Evolutionary conservation across 2,888 invertebrate genomes (phyloP).

Genomic region (Amphipoea oculea): DNA sequence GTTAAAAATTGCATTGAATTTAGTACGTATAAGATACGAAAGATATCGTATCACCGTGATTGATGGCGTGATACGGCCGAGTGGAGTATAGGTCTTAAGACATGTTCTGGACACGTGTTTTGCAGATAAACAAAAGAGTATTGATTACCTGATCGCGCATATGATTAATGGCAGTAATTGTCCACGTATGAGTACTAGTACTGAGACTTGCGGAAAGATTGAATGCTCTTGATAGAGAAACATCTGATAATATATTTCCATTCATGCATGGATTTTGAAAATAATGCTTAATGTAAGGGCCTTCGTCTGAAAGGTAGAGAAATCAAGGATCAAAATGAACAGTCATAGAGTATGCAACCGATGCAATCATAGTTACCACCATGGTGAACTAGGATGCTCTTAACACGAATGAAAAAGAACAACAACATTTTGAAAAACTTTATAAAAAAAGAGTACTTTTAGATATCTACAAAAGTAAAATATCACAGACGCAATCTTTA

Average conservation of each 20-base stretch:
- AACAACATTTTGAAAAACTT: not conserved
- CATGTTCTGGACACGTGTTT: conserved; percentile 57
- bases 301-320: not conserved
- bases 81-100: conserved; percentile 27
- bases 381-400: not conserved
- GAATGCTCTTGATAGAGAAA: conserved; percentile 17
- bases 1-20: conserved; percentile 48
- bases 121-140: conserved; percentile 56
- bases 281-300: not conserved
- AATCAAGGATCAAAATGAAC: not conserved
- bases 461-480: not conserved
- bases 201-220: conserved; percentile 9
- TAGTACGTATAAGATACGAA: conserved; percentile 30
- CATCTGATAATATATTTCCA: not conserved
- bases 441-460: not conserved
- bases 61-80: conserved; percentile 51
- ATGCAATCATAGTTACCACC: not conserved
- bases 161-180: conserved; percentile 50
- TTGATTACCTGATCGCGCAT: conserved; percentile 56
- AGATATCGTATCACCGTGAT: conserved; percentile 55
- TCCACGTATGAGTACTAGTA: conserved; percentile 11
- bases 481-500: not conserved
- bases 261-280: not conserved
- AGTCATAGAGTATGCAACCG: not conserved
- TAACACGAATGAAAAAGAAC: not conserved